Evolutionary conservation across 2,113 vertebrate genomes (phyloP).

Genomic region (Heterochromis multidens): DNA sequence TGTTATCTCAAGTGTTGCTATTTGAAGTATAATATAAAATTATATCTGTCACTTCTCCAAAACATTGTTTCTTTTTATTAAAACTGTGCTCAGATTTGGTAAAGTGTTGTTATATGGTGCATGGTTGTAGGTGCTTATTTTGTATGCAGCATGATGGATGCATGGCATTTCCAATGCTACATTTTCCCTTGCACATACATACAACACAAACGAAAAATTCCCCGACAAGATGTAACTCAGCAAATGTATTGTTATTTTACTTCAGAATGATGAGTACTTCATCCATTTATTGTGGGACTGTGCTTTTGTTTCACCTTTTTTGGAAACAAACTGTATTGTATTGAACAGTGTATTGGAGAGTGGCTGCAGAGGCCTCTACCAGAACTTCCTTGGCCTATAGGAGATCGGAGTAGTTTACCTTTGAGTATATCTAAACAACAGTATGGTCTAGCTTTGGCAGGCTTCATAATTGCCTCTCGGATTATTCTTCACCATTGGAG

Average conservation of each 20-base stretch:
- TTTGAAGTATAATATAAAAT: background rate
- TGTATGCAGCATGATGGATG: accelerated
- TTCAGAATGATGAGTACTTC: background rate
- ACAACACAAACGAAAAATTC: accelerated
- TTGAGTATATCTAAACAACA: too few species aligned
- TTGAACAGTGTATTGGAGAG: too few species aligned
- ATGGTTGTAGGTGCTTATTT: background rate
- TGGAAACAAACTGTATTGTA: too few species aligned
- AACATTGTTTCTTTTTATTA: background rate
- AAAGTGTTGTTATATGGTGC: background rate
- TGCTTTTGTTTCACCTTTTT: too few species aligned
- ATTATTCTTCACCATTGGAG: background rate
- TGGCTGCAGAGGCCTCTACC: background rate
- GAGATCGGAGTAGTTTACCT: background rate
- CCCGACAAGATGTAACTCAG: background rate
- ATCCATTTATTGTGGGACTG: background rate
- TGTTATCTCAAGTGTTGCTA: background rate
- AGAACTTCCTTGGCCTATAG: background rate
- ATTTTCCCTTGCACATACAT: background rate
- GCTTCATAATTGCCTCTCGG: background rate
- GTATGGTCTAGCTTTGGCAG: too few species aligned
- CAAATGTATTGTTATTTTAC: background rate
- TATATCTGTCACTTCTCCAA: background rate
- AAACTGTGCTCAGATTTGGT: background rate
- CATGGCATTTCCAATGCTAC: background rate